Conservation (phyloP, 2,113 vertebrate genomes). For the Limnothrissa miodon region DNA sequence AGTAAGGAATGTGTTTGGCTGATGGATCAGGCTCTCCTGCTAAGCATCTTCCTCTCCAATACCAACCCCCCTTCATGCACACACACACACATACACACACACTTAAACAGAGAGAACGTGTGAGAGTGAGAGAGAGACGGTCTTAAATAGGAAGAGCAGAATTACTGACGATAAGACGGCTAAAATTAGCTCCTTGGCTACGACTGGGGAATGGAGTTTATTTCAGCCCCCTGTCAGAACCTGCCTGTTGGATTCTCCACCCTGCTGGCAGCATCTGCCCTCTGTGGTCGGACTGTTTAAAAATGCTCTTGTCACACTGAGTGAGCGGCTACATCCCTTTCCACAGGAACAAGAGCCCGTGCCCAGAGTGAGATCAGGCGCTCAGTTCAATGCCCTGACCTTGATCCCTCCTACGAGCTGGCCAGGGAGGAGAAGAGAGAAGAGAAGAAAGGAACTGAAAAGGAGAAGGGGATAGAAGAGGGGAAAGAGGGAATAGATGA, state of each 20-base stretch:
- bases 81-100: background rate
- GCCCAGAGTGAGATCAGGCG: background rate
- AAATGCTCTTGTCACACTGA: background rate
- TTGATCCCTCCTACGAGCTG: background rate
- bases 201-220: background rate
- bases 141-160: background rate
- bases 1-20: constrained; percentile 49
- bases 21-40: constrained; percentile 46
- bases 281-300: background rate
- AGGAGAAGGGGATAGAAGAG: background rate
- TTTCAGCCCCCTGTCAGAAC: background rate
- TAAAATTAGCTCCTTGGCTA: background rate
- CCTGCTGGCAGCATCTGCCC: background rate
- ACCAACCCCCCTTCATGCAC: background rate
- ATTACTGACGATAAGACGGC: background rate
- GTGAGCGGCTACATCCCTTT: background rate
- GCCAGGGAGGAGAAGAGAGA: background rate
- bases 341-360: background rate
- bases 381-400: background rate
- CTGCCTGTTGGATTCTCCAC: background rate
- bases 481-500: background rate
- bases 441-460: background rate
- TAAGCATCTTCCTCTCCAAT: constrained; percentile 41
- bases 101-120: background rate
- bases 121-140: background rate